Evolutionary conservation across 2,113 vertebrate species (phyloP), one percentile per base, ranked within the genome.

Genomic region (Pogona vitticeps): DNA sequence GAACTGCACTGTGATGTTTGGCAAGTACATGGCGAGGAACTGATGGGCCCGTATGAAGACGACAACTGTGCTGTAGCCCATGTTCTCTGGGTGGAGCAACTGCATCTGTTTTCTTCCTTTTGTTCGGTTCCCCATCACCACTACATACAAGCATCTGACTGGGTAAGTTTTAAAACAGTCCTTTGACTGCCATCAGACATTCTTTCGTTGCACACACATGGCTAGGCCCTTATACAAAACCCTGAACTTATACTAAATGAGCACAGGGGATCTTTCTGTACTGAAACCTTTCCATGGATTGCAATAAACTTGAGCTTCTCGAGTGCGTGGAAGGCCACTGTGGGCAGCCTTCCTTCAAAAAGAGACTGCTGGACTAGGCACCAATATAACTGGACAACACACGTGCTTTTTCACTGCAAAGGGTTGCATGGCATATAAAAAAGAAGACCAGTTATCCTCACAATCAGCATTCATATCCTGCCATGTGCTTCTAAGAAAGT

Each of bases 401-500:
- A 26, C 63, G 40, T 13, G 61, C 84, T 28, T 42, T 89, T 40
- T 88, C 87, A 80, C 80, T 76, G 65, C 80, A 46, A 86, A 59
- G 67, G 73, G 40, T 8, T 84, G 15, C 26, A 70, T 15, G 38
- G 38, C 20, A 87, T 14, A 90, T 14, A 84, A 63, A 59, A n/a
- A 21, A 58, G 20, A 38, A 40, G 61, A 63, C 38, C 7, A 28
- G 26, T 56, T 63, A 15, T 13, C 38, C 2, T 10, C 1, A 5
- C 15, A 71, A 40, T 79, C 6, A 23, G n/a, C 92, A 61, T 88
- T 86, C 14, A 73, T 65, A 33, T 89, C 73, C 88, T 82, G 80
- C 61, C 61, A 87, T 79, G 52, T 5, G 17, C 90, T 89, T 92
- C 80, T 93, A 94, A 93, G 83, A 95, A 96, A 94, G 46, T 93